Percentiles rank a stretch among this genome's conserved stretches.
Evolutionary conservation across 2,888 invertebrate species (phyloP).

Genomic region (Clistopyga incitator): DNA sequence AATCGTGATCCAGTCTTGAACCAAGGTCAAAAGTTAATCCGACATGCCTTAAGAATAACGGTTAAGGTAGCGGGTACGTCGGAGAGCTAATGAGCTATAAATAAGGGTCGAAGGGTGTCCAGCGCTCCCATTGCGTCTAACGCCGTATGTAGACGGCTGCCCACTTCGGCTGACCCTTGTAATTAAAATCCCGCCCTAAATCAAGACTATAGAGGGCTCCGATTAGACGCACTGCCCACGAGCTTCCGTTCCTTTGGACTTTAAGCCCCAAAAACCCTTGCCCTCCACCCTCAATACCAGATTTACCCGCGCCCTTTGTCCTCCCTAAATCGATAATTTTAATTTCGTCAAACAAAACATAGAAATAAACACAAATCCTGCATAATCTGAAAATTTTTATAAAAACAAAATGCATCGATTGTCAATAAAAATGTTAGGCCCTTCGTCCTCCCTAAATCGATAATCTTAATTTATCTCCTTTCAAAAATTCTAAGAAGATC

Average conservation of each 20-base stretch:
- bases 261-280: conserved; percentile 8
- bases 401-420: too few relatives aligned
- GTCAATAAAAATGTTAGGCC: too few relatives aligned
- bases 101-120: conserved; percentile 71
- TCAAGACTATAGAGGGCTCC: conserved; percentile 77
- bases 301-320: background rate
- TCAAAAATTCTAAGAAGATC: too few relatives aligned
- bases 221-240: conserved; percentile 73
- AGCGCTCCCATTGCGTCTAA: conserved; percentile 8
- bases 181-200: conserved; percentile 82
- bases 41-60: background rate
- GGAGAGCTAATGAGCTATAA: conserved; percentile 78
- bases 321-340: background rate
- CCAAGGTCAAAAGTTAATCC: conserved; percentile 15
- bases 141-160: conserved; percentile 37
- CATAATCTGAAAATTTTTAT: too few relatives aligned
- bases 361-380: background rate
- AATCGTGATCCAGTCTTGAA: conserved; percentile 4
- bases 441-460: background rate
- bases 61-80: background rate
- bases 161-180: conserved; percentile 78
- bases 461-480: background rate
- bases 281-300: background rate
- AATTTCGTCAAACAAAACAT: background rate
- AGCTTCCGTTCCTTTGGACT: conserved; percentile 61